Conservation (phyloP, 2,113 vertebrate genomes). For the Meriones unguiculatus region DNA sequence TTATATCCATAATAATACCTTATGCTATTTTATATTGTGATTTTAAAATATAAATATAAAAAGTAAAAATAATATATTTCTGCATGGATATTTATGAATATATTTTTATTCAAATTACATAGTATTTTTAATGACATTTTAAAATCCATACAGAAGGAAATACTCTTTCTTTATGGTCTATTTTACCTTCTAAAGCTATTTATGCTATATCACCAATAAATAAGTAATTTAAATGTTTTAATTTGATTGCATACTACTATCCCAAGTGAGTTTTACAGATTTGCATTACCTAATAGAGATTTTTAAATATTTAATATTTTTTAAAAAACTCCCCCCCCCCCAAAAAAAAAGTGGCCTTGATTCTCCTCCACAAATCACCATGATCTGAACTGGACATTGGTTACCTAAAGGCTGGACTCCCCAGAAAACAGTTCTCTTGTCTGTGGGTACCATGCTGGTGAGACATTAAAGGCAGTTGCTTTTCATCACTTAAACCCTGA, state of each 20-base stretch:
- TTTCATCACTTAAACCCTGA: conserved; percentile 40
- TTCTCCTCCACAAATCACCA: conserved; percentile 24
- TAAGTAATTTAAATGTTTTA: background rate
- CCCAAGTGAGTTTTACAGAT: background rate
- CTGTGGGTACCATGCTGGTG: background rate
- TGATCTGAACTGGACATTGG: background rate
- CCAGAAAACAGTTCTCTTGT: conserved; percentile 23
- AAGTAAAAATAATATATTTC: background rate
- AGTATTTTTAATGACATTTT: background rate
- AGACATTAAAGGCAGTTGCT: background rate
- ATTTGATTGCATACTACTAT: background rate
- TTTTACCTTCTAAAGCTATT: background rate
- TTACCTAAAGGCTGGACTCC: background rate
- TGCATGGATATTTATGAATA: background rate
- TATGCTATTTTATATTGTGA: background rate
- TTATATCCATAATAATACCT: background rate
- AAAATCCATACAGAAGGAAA: background rate
- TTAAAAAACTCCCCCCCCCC: background rate
- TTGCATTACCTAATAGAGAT: background rate
- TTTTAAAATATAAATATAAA: background rate
- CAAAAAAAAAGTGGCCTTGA: too few relatives aligned
- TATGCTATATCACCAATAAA: background rate
- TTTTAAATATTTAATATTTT: background rate
- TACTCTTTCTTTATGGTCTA: background rate
- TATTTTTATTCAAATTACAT: background rate